phyloP scores from a whole-genome alignment of 2,113 vertebrate genomes.

The Neodontobutis hainanensis region DNA sequence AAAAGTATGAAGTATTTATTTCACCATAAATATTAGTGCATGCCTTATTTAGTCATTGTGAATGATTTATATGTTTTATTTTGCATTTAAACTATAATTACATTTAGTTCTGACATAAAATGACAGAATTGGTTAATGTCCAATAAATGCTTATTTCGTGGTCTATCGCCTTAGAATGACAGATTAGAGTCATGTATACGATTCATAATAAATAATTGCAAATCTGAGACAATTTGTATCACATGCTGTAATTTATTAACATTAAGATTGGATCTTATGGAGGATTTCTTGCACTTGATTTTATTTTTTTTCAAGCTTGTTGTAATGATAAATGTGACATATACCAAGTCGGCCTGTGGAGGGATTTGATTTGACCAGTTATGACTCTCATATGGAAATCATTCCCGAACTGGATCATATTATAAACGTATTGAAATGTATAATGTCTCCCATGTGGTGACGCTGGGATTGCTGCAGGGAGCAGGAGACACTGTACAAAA shows the following conservation, averaged over 20 bases:
- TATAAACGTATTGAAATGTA: slow-evolving; percentile 6
- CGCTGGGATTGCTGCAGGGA: not conserved
- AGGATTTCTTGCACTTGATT: not conserved
- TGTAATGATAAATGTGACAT: not conserved
- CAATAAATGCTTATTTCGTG: not conserved
- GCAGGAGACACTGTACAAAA: not conserved
- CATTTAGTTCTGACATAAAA: not conserved
- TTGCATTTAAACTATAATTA: not conserved
- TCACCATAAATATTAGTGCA: not conserved
- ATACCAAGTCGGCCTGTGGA: not conserved
- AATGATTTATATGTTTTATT: not conserved
- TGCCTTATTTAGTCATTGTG: not conserved
- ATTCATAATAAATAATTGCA: slow-evolving; percentile 7
- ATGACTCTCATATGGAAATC: slow-evolving; percentile 1
- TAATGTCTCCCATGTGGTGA: slow-evolving; percentile 3
- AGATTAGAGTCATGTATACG: not conserved
- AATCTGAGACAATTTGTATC: slow-evolving; percentile 9
- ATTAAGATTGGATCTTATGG: slow-evolving; percentile 1
- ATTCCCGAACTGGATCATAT: slow-evolving; percentile 7
- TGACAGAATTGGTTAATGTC: not conserved
- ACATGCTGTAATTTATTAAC: not conserved
- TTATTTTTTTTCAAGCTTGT: not conserved
- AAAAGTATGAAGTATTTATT: not conserved
- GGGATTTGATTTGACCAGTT: slow-evolving; percentile 5
- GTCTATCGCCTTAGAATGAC: not conserved